These are phyloP conservation scores for Epiblema foenella DNA, from an alignment of 2,888 invertebrate species.

Conservation along the genomic window DNA sequence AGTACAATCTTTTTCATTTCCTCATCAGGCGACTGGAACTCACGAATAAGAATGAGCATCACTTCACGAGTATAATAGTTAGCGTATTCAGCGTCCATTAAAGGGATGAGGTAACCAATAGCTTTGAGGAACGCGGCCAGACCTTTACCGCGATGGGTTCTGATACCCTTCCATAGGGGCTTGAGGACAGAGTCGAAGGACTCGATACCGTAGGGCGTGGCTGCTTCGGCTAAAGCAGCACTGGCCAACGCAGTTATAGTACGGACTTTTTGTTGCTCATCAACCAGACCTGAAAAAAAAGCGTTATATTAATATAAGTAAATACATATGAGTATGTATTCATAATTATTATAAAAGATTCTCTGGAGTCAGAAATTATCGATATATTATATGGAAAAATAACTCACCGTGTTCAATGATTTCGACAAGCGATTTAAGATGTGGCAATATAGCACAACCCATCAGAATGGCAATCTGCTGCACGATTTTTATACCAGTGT, in stretches of 20 bases:
- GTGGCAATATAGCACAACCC: constrained; percentile 99
- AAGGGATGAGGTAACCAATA: constrained; percentile 99
- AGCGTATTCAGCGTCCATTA: constrained; percentile 99
- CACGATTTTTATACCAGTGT: constrained; percentile 99
- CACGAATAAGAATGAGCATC: constrained; percentile 98
- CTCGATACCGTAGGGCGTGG: constrained; percentile 99
- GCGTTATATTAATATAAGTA: too few relatives aligned
- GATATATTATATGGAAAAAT: background rate
- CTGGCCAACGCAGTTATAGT: constrained; percentile 99
- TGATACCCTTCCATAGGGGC: constrained; percentile 99
- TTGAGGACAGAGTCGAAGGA: constrained; percentile 99
- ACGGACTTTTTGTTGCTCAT: constrained; percentile 99
- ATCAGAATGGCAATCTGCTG: constrained; percentile 99
- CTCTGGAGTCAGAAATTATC: background rate
- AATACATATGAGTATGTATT: too few relatives aligned
- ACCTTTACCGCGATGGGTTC: constrained; percentile 95
- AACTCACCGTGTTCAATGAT: constrained; percentile 98
- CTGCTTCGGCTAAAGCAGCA: constrained; percentile 99
- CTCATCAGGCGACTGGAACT: constrained; percentile 99
- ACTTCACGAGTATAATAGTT: constrained; percentile 99
- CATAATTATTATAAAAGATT: background rate
- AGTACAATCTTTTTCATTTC: constrained; percentile 99
- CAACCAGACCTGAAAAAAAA: constrained; percentile 90
- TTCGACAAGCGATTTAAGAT: constrained; percentile 98
- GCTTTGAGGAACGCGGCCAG: constrained; percentile 99